These are phyloP conservation scores for Oscheius sp. DNA, from an alignment of 2,888 invertebrate genomes.

Conservation along the genomic window DNA sequence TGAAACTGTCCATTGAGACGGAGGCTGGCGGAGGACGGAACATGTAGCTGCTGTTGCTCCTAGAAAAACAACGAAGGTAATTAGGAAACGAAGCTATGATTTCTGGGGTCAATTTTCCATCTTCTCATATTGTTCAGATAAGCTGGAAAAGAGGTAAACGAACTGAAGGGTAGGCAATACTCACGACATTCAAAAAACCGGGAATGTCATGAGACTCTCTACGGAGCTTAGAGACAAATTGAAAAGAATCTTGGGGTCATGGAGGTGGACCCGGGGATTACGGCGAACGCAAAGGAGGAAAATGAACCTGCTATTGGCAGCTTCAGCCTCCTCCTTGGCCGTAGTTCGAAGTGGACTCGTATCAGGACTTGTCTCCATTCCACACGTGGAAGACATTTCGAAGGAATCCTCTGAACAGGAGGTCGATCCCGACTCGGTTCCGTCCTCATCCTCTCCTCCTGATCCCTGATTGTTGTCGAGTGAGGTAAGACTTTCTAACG, in stretches of 20 bases:
- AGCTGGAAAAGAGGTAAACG: too few species aligned
- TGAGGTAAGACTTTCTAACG: conserved; percentile 49
- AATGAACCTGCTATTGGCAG: too few species aligned
- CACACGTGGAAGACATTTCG: conserved; percentile 60
- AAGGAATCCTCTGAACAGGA: conserved; percentile 69
- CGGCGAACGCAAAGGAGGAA: neutral
- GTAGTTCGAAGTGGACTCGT: conserved; percentile 26
- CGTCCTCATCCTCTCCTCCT: conserved; percentile 43
- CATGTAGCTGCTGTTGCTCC: conserved; percentile 17
- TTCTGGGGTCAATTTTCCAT: too few species aligned
- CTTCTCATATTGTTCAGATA: too few species aligned
- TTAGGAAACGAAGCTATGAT: too few species aligned
- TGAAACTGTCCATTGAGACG: conserved; percentile 54
- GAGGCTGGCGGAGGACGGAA: conserved; percentile 46
- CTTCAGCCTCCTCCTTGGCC: conserved; percentile 17
- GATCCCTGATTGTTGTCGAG: conserved; percentile 52
- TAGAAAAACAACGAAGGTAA: conserved; percentile 8
- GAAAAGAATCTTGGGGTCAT: conserved; percentile 5
- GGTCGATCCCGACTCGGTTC: conserved; percentile 58
- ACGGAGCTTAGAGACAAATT: conserved; percentile 1
- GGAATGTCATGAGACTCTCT: conserved; percentile 1
- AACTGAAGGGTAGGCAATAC: too few species aligned
- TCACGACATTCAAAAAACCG: neutral
- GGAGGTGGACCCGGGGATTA: neutral
- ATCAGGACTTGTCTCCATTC: conserved; percentile 27